Evolutionary conservation across 2,113 vertebrate species (phyloP).

Genomic region (rabbit (Oryctolagus cuniculus)): mOryCun1.1 NC_091439.1:17983001-17983500

Average conservation of each 20-base stretch:
- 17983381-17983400: neutral
- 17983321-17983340: neutral
- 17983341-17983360: neutral
- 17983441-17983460: neutral
- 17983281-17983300: neutral
- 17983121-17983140: neutral
- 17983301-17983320: neutral
- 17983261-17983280: neutral
- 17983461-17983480: neutral
- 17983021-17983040: neutral
- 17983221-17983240: neutral
- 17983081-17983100: neutral
- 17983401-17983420: slow-evolving; percentile 22
- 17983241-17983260: neutral
- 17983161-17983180: neutral
- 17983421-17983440: neutral
- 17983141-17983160: neutral
- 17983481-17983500: slow-evolving; percentile 39
- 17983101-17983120: neutral
- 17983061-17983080: neutral
- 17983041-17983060: neutral
- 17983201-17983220: neutral
- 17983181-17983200: neutral
- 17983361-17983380: neutral
- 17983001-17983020: neutral